phyloP scores from a whole-genome alignment of 2,797 vertebrate species.

The Spatula clypeata region DNA sequence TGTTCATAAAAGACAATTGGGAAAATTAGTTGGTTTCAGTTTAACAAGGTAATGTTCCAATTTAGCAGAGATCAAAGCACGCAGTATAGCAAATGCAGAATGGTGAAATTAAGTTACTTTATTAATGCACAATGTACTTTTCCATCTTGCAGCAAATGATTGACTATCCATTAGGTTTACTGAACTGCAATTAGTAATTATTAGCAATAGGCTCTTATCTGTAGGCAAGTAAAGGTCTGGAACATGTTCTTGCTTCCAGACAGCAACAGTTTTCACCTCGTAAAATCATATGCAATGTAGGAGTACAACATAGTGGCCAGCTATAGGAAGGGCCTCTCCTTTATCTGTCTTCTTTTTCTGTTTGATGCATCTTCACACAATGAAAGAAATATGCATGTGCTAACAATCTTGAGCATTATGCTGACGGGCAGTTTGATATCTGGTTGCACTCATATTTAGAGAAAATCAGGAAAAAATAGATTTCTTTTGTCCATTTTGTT shows the following conservation, averaged over 20 bases:
- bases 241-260: not conserved
- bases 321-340: not conserved
- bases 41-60: conserved; percentile 67
- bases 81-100: conserved; percentile 43
- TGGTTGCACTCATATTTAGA: not conserved
- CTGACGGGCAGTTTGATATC: not conserved
- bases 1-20: conserved; percentile 69
- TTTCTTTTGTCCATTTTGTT: not conserved
- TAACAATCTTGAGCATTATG: not conserved
- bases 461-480: not conserved
- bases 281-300: not conserved
- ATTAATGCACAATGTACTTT: conserved; percentile 14
- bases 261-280: not conserved
- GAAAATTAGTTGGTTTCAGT: conserved; percentile 72
- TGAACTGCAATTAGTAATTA: conserved; percentile 27
- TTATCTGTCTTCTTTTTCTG: not conserved
- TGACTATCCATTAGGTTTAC: conserved; percentile 31
- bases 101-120: conserved; percentile 49
- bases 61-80: conserved; percentile 58
- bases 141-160: conserved; percentile 14
- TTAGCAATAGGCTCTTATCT: not conserved
- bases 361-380: not conserved
- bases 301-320: fast-evolving
- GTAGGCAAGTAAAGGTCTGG: not conserved
- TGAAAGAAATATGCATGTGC: not conserved